These are phyloP conservation scores for Diachrysia chrysitis DNA, from an alignment of 2,888 invertebrate species.

Conservation along the genomic window DNA sequence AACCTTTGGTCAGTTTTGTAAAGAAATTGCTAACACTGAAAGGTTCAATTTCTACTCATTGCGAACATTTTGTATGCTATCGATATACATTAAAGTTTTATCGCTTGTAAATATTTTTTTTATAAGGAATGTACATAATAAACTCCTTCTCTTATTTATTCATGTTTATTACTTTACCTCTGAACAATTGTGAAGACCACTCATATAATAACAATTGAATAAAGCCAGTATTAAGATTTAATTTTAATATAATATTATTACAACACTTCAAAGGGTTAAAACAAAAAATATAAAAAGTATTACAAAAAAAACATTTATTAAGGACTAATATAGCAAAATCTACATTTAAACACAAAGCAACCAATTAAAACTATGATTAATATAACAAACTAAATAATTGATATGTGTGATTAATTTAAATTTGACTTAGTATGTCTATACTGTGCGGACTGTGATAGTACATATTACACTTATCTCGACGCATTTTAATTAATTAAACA, in stretches of 20 bases:
- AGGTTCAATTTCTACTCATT: slow-evolving; percentile 16
- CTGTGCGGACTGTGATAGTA: slow-evolving; percentile 72
- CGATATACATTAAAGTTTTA: slow-evolving; percentile 51
- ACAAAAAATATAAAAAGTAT: slow-evolving; percentile 45
- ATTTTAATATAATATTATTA: background rate
- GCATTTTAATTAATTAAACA: slow-evolving; percentile 64
- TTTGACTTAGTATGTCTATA: slow-evolving; percentile 82
- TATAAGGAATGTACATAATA: slow-evolving; percentile 43
- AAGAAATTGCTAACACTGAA: slow-evolving; percentile 39
- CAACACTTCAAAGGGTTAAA: slow-evolving; percentile 13
- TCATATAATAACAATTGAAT: background rate
- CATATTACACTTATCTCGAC: slow-evolving; percentile 54
- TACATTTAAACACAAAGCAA: slow-evolving; percentile 86
- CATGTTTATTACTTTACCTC: slow-evolving; percentile 21
- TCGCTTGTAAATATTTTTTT: slow-evolving; percentile 24
- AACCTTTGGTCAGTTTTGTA: slow-evolving; percentile 59
- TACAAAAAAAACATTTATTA: slow-evolving; percentile 86
- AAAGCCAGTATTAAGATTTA: background rate
- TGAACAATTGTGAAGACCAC: background rate
- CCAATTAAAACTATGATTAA: slow-evolving; percentile 83
- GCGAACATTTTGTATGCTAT: slow-evolving; percentile 53
- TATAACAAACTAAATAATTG: slow-evolving; percentile 84
- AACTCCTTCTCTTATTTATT: slow-evolving; percentile 41
- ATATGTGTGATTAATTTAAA: slow-evolving; percentile 86
- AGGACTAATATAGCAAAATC: slow-evolving; percentile 80